Evolutionary conservation across 2,888 invertebrate genomes (phyloP).

Genomic region (Dasypogon diadema): DNA sequence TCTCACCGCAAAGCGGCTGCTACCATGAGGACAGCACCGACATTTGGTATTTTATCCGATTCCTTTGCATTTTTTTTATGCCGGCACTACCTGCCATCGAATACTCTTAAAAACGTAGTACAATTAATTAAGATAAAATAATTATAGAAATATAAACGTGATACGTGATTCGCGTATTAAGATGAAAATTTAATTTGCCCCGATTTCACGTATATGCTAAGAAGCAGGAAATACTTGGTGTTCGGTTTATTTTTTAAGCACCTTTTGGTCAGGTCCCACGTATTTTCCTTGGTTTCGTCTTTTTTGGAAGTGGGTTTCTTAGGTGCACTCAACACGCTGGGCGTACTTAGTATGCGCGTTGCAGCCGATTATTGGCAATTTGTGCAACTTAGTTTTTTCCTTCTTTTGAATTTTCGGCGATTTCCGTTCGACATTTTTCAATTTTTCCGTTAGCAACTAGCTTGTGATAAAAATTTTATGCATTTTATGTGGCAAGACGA

Average conservation of each 20-base stretch:
- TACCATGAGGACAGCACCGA: slow-evolving; percentile 32
- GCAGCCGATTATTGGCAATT: neutral
- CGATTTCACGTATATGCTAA: slow-evolving; percentile 36
- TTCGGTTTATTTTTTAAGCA: neutral
- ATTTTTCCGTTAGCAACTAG: no score
- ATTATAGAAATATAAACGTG: slow-evolving; percentile 48
- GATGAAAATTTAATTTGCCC: slow-evolving; percentile 41
- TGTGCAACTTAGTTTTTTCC: neutral
- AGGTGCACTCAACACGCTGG: slow-evolving; percentile 10
- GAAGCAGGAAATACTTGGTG: slow-evolving; percentile 33
- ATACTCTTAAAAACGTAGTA: neutral
- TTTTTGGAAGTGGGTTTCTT: slow-evolving; percentile 22
- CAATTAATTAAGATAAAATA: slow-evolving; percentile 49
- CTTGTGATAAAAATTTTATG: no score
- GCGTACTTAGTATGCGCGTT: slow-evolving; percentile 18
- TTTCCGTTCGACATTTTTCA: neutral
- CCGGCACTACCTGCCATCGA: neutral
- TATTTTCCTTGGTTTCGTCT: neutral
- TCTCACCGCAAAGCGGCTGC: slow-evolving; percentile 30
- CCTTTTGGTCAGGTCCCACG: slow-evolving; percentile 28
- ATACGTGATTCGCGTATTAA: slow-evolving; percentile 43
- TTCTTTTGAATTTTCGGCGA: neutral
- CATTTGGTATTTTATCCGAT: slow-evolving; percentile 40
- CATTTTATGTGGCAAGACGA: neutral
- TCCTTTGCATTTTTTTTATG: slow-evolving; percentile 16